phyloP scores from a whole-genome alignment of 2,888 invertebrate species.

The Leptopilina myrica region DNA sequence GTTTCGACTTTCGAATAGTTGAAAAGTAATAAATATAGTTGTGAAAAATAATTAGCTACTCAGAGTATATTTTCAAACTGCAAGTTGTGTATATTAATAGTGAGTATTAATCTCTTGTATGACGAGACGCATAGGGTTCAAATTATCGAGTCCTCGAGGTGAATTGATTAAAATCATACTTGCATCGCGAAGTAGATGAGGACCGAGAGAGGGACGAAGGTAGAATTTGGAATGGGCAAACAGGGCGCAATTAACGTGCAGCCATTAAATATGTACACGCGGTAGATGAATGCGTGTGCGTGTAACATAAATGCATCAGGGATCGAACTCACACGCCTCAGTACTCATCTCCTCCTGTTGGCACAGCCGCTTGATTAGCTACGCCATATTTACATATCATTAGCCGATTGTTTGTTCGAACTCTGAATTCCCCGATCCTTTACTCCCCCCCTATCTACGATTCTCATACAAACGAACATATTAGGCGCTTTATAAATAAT shows the following conservation, averaged over 20 bases:
- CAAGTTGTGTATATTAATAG: neutral
- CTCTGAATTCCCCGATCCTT: conserved; percentile 62
- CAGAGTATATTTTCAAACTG: neutral
- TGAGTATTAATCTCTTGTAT: neutral
- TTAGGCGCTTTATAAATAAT: conserved; percentile 55
- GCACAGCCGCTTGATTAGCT: conserved; percentile 75
- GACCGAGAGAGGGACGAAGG: conserved; percentile 56
- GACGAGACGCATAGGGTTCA: conserved; percentile 55
- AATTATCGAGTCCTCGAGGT: conserved; percentile 65
- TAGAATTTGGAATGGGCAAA: conserved; percentile 69
- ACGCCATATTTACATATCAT: conserved; percentile 76
- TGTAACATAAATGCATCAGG: conserved; percentile 68
- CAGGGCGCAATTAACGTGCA: conserved; percentile 73
- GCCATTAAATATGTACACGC: conserved; percentile 74
- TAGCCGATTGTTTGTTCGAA: conserved; percentile 74
- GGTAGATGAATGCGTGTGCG: conserved; percentile 61
- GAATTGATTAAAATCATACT: conserved; percentile 73
- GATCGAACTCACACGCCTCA: conserved; percentile 67
- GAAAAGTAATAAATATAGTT: too few species aligned
- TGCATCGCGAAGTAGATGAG: conserved; percentile 61
- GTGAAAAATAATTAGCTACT: neutral
- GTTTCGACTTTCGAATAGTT: too few species aligned
- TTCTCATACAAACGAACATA: conserved; percentile 55
- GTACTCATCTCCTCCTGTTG: conserved; percentile 71
- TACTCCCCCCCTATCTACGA: conserved; percentile 29